Conservation (phyloP, 2,888 invertebrate genomes). For the Lepetodrilus schrolli region DNA sequence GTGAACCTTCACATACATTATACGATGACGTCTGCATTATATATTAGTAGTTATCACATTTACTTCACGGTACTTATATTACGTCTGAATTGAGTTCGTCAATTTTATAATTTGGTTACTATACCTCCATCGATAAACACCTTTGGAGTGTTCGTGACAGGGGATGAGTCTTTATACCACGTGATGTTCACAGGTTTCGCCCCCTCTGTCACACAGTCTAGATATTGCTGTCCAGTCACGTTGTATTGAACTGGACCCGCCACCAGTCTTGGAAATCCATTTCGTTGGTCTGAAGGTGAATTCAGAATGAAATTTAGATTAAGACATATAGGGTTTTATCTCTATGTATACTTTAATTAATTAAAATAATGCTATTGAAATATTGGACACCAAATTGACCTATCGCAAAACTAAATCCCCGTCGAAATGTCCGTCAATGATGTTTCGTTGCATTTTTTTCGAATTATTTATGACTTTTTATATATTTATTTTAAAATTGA, state of each 20-base stretch:
- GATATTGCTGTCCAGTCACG: background rate
- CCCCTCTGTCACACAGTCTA: constrained; percentile 11
- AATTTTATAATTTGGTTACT: background rate
- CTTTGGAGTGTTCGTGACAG: background rate
- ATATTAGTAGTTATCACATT: background rate
- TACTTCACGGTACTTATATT: background rate
- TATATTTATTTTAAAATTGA: no score
- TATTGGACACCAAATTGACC: no score
- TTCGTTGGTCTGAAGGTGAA: no score
- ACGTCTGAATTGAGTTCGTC: background rate
- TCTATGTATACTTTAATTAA: no score
- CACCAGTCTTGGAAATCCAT: background rate
- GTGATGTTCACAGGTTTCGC: background rate
- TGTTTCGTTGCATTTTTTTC: no score
- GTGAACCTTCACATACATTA: background rate
- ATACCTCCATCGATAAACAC: background rate
- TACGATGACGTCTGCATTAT: background rate
- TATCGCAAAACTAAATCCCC: no score
- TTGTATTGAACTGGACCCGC: background rate
- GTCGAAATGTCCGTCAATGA: no score
- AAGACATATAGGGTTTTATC: no score
- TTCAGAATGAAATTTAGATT: no score
- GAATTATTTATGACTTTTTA: no score
- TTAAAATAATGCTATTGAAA: no score
- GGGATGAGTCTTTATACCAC: constrained; percentile 24